Conservation (phyloP, 2,113 vertebrate genomes). For the Hiodon tergisus region DNA sequence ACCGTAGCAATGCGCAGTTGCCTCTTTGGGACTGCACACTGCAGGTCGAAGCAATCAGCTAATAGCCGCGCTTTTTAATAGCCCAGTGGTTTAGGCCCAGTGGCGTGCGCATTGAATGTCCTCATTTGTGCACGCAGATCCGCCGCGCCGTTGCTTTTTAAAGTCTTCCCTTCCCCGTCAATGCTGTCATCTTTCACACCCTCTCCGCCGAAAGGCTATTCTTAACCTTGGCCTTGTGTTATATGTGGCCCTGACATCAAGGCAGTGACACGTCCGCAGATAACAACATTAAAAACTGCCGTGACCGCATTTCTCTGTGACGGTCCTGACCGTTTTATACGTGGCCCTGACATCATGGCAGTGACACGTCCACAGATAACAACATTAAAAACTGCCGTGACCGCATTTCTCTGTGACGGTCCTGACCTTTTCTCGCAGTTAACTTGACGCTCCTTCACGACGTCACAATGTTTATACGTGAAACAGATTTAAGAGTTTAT, state of each 20-base stretch:
- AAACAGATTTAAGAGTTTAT: no score
- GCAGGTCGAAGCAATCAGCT: no score
- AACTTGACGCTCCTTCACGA: no score
- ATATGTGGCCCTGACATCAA: neutral
- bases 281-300: neutral
- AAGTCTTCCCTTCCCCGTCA: neutral
- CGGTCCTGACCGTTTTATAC: neutral
- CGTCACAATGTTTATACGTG: no score
- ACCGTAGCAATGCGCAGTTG: no score
- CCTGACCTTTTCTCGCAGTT: neutral
- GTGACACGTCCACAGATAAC: no score
- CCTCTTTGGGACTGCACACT: no score
- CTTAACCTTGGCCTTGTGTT: neutral
- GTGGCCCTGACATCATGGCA: neutral
- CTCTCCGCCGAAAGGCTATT: neutral
- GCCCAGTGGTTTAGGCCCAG: conserved; percentile 9
- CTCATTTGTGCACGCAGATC: neutral
- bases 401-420: neutral
- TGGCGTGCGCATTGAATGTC: neutral
- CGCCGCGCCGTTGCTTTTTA: neutral
- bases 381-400: neutral
- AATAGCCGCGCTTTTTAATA: conserved; percentile 18
- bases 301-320: neutral
- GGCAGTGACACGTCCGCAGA: neutral
- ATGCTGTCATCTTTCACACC: neutral